A percentile compares a stretch with the other conserved stretches of the same genome.
Conservation (phyloP, 2,888 invertebrate species). For the Hylaea fasciaria region DNA sequence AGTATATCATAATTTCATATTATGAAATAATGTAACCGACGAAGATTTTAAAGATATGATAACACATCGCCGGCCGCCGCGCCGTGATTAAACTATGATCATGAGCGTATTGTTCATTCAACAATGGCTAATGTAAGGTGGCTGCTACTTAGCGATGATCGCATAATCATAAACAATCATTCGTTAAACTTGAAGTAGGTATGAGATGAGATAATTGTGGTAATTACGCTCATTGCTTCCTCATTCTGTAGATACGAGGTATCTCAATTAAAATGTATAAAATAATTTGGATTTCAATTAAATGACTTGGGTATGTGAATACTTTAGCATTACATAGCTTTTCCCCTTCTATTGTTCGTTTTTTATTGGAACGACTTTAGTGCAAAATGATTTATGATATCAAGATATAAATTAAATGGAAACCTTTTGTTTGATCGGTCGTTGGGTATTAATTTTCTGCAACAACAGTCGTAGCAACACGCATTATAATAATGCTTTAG, state of each 20-base stretch:
- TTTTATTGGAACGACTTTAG: too few relatives aligned
- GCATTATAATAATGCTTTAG: too few relatives aligned
- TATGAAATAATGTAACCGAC: not conserved
- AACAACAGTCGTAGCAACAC: too few relatives aligned
- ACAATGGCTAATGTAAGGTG: constrained; percentile 8
- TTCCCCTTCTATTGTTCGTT: too few relatives aligned
- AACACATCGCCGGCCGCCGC: too few relatives aligned
- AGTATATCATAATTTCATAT: too few relatives aligned
- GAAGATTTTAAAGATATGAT: not conserved
- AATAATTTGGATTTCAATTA: not conserved
- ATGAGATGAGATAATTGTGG: constrained; percentile 4
- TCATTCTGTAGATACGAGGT: not conserved
- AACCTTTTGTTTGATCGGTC: too few relatives aligned
- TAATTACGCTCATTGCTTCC: constrained; percentile 3
- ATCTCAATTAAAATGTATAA: not conserved
- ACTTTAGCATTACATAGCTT: too few relatives aligned
- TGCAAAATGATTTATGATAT: too few relatives aligned
- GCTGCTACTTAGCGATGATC: constrained; percentile 1
- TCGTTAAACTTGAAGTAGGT: not conserved
- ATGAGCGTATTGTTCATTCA: constrained; percentile 7
- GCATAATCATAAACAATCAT: not conserved
- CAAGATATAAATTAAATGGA: too few relatives aligned
- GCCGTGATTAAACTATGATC: constrained; percentile 1
- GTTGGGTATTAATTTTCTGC: too few relatives aligned
- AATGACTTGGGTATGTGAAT: too few relatives aligned